Conservation (phyloP, 2,797 vertebrate species). For the Acropternis orthonyx region DNA sequence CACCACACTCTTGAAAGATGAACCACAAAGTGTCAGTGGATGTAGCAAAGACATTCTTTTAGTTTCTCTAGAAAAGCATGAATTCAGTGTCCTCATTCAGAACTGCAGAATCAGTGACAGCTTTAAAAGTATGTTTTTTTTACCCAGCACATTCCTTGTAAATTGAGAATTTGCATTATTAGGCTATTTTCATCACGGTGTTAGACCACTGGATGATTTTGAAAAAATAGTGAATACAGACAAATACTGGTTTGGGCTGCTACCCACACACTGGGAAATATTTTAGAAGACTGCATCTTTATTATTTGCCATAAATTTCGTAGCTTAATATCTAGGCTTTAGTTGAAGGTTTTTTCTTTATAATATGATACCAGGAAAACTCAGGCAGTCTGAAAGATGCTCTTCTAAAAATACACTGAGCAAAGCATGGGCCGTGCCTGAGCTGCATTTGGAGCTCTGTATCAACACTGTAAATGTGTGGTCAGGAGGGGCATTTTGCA, state of each 20-base stretch:
- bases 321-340: background rate
- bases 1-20: background rate
- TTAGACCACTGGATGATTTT: background rate
- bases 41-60: background rate
- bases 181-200: background rate
- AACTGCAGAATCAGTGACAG: background rate
- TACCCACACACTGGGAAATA: background rate
- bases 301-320: background rate
- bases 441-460: background rate
- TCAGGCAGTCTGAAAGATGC: background rate
- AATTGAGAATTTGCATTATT: background rate
- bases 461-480: background rate
- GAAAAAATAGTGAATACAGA: background rate
- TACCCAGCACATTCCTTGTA: background rate
- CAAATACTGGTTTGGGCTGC: background rate
- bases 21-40: background rate
- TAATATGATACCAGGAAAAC: background rate
- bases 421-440: background rate
- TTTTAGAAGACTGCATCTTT: background rate
- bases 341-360: background rate
- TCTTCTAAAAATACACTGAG: background rate
- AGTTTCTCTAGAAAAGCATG: background rate
- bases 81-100: background rate
- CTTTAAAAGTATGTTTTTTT: background rate
- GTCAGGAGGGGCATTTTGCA: background rate